These are phyloP conservation scores for Apteryx mantelli DNA, from an alignment of 2,113 vertebrate genomes.

Conservation along the genomic window DNA sequence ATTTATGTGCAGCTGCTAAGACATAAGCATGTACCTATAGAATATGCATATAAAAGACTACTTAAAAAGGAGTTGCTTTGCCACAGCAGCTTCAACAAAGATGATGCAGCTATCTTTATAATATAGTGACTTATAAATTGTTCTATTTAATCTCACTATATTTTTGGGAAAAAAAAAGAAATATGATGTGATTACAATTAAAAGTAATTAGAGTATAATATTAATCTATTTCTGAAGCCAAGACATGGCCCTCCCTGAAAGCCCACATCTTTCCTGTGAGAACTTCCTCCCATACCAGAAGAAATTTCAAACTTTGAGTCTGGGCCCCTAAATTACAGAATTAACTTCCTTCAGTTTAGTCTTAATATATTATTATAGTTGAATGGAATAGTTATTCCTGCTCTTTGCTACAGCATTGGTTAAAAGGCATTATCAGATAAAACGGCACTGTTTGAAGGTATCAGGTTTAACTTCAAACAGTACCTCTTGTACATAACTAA, in stretches of 20 bases:
- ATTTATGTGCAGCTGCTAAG: not conserved
- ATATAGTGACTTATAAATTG: not conserved
- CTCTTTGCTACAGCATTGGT: not conserved
- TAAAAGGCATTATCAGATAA: not conserved
- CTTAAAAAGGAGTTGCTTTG: not conserved
- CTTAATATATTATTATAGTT: not conserved
- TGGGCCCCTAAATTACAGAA: rapidly evolving
- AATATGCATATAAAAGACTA: not conserved
- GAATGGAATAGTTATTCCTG: not conserved
- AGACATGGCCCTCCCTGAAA: not conserved
- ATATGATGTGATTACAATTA: not conserved
- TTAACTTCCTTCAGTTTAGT: not conserved
- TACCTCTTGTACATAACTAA: not conserved
- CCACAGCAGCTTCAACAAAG: not conserved
- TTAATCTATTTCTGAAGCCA: not conserved
- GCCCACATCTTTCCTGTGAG: rapidly evolving
- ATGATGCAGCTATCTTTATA: not conserved
- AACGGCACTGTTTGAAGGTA: not conserved
- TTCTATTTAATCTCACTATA: not conserved
- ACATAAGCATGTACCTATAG: not conserved
- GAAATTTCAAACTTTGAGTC: not conserved
- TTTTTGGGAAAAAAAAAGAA: rapidly evolving
- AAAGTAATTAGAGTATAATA: not conserved
- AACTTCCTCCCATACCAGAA: not conserved
- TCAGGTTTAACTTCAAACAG: not conserved